Evolutionary conservation across 1,140 invertebrate species (phyloP), one percentile per base, ranked within the genome.

Genomic region (Bacillus rossius): DNA sequence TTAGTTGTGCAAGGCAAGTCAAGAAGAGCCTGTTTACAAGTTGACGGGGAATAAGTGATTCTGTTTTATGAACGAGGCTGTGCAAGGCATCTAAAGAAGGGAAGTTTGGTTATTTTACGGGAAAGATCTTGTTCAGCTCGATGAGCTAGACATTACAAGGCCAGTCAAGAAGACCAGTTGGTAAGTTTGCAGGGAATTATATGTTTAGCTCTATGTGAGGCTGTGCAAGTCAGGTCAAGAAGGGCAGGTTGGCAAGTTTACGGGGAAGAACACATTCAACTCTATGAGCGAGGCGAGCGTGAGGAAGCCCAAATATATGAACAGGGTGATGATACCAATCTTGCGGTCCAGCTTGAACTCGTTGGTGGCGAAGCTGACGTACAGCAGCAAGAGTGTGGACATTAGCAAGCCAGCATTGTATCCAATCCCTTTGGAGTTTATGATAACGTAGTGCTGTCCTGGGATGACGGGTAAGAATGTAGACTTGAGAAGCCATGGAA

Each of bases 401-500:
- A 77, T 65, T 8, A 76, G 64, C 40, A 69, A 68, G 19, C 73
- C 65, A 1, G 68, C 65, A 45, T 68, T 71, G 61, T 74, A 75
- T 5, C 65, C 69, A 10, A 77, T 51, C 8, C 75, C 72, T 51
- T 65, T 64, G 7, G 67, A 71, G 50, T 69, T 64, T 20, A 73
- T 68, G 20, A 63, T 40, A 7, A 71, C 57, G 45, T 65, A 67
- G 45, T 64, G 60, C 13, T 62, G 57, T 8, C 59, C 57, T 8
- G 56, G 45, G 22, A 61, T 55, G 7, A 60, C 59, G 7, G 69
- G 61, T 29, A 73, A 65, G 20, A 71, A 69, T 3, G 69, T 62
- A 7, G 73, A 66, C 57, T 77, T 78, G 48, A 80, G 70, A 3
- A 80, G 64, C 78, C 78, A 80, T 0, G 78, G 78, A 5, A 79